phyloP scores from a whole-genome alignment of 2,888 invertebrate species.

The Drosophila meridionalis region DNA sequence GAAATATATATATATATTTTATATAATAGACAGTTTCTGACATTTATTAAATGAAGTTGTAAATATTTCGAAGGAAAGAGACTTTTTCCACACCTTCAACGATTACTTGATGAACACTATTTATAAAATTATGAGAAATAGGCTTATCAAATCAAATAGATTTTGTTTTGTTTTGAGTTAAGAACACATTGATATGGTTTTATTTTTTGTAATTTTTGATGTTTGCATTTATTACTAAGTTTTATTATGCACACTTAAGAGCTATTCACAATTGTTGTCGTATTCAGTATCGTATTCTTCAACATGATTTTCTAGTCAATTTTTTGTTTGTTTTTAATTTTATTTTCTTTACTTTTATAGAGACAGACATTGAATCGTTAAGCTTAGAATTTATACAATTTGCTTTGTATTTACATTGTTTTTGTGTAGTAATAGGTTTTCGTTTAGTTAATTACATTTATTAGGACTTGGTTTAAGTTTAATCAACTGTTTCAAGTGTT shows the following conservation, averaged over 20 bases:
- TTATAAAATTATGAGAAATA: neutral
- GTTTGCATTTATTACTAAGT: constrained; percentile 67
- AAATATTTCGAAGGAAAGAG: too few species aligned
- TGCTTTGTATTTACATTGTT: constrained; percentile 51
- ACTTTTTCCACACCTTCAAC: too few species aligned
- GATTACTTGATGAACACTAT: neutral
- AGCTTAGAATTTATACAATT: constrained; percentile 63
- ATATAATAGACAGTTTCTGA: neutral
- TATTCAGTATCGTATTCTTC: constrained; percentile 54
- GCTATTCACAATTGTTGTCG: constrained; percentile 73
- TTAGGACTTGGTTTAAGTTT: constrained; percentile 62
- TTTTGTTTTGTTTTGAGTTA: neutral
- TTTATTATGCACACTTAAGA: constrained; percentile 74
- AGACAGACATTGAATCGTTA: constrained; percentile 59
- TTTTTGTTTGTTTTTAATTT: constrained; percentile 4
- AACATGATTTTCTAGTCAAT: constrained; percentile 24
- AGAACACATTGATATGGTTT: constrained; percentile 24
- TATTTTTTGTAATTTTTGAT: constrained; percentile 29
- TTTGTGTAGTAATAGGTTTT: constrained; percentile 42
- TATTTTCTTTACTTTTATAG: constrained; percentile 17
- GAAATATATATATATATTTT: too few species aligned
- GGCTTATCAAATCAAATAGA: neutral
- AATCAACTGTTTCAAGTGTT: constrained; percentile 33
- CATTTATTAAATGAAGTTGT: neutral
- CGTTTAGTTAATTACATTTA: constrained; percentile 55